Evolutionary conservation across 1,140 invertebrate genomes (phyloP).

Genomic region (Dryas iulia): DNA sequence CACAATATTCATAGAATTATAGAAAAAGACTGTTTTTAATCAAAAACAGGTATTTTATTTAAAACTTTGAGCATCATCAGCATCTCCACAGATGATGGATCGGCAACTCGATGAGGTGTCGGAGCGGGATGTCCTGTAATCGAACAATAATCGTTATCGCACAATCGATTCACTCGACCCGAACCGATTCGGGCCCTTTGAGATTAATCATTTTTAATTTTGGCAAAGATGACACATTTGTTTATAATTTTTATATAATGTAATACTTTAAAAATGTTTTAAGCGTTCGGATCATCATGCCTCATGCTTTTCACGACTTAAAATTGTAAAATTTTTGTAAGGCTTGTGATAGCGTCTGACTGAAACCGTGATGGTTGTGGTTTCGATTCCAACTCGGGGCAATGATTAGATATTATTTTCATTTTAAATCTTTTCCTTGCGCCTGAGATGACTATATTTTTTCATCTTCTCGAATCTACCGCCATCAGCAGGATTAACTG

Average conservation of each 20-base stretch:
- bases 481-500: no score
- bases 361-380: no score
- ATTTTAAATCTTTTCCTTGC: no score
- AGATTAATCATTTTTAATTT: conserved; percentile 38
- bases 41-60: background rate
- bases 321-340: no score
- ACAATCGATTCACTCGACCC: conserved; percentile 56
- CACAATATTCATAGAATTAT: no score
- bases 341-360: no score
- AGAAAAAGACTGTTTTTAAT: no score
- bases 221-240: conserved; percentile 2
- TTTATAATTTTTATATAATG: background rate
- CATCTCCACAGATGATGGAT: conserved; percentile 61
- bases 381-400: no score
- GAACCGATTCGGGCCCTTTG: conserved; percentile 51
- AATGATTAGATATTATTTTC: no score
- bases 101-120: conserved; percentile 53
- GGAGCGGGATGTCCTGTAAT: conserved; percentile 55
- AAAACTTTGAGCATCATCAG: conserved; percentile 50
- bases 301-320: no score
- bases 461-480: no score
- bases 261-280: background rate
- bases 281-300: background rate
- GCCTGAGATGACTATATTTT: no score
- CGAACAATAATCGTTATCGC: conserved; percentile 67